Base-by-base conservation (phyloP, 2,797 vertebrate species). In the Danio kyathit region DNA sequence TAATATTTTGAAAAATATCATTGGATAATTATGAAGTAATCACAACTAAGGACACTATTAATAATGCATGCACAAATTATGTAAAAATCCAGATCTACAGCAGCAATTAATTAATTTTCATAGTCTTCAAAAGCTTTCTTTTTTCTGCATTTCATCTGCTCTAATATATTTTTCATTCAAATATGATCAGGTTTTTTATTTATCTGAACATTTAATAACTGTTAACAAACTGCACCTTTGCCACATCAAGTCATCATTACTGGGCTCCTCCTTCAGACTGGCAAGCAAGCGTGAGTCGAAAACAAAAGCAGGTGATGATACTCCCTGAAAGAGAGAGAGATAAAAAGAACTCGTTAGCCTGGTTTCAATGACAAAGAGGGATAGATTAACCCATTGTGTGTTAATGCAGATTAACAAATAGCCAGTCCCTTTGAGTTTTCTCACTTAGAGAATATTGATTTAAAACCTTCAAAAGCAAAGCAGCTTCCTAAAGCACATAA, bases 181-280 rank as follows among this genome's bases (percentile, higher is more conserved):
- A 76, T 54, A 16, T 52, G 17, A 13, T 5, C n/a, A 16, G 21
- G 10, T 16, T 5, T 7, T 52, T 70, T 16, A 29, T 57, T 19
- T 2, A 19, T 11, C 4, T 10, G 56, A 29, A 29, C 1, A 29
- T 29, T 29, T 17, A 9, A 65, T 57, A 56, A 38, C 46, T 60
- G 46, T 5, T 5, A 70, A 11, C 60, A 10, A 76, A 63, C n/a
- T 44, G 49, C 14, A 87, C 86, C 86, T 86, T 76, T 86, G 84
- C 82, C 83, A 84, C 82, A 87, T 79, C 43, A 81, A 38, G 74
- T 84, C 82, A 3, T 72, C 76, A 17, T 82, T 80, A 54, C 66
- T 64, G 8, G 80, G 77, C 51, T 81, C 81, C 51, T 83, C 86
- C 71, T 87, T 87, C 29, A 86, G 51, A 79, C 44, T 79, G 78